These are phyloP conservation scores for Drosophila mimica DNA, from an alignment of 2,888 invertebrate genomes.

Conservation along the genomic window DNA sequence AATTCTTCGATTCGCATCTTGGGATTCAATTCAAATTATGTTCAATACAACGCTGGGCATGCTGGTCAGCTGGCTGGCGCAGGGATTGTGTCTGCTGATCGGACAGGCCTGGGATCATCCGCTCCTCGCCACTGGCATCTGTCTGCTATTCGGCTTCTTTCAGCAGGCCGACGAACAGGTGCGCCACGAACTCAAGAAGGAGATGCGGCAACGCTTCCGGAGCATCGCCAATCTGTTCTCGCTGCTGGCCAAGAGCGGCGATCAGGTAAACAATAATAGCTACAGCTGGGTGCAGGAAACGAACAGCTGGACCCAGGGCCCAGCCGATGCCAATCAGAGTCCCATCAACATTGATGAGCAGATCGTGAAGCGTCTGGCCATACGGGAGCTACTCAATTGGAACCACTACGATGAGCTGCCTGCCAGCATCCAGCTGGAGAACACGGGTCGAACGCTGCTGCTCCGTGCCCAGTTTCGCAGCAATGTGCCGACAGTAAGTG, in stretches of 20 bases:
- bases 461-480: constrained; percentile 77
- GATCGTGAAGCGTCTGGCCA: constrained; percentile 72
- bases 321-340: constrained; percentile 83
- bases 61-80: constrained; percentile 43
- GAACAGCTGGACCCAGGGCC: constrained; percentile 82
- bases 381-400: constrained; percentile 85
- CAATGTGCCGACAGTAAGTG: constrained; percentile 83
- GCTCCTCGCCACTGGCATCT: constrained; percentile 62
- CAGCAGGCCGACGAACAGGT: constrained; percentile 58
- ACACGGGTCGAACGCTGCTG: constrained; percentile 85
- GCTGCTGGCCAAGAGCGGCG: not conserved
- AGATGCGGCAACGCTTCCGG: constrained; percentile 22
- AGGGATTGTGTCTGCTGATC: constrained; percentile 55
- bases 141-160: constrained; percentile 63
- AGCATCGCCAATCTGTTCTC: constrained; percentile 8
- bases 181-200: constrained; percentile 24
- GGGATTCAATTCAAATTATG: constrained; percentile 30
- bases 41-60: constrained; percentile 63
- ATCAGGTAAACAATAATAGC: constrained; percentile 12
- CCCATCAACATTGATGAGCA: constrained; percentile 85
- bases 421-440: constrained; percentile 85
- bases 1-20: constrained; percentile 11
- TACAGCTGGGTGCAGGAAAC: constrained; percentile 74
- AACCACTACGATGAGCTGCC: constrained; percentile 86
- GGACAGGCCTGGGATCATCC: constrained; percentile 72